phyloP scores from a whole-genome alignment of 2,113 vertebrate genomes.

The Megaptera novaeangliae region DNA sequence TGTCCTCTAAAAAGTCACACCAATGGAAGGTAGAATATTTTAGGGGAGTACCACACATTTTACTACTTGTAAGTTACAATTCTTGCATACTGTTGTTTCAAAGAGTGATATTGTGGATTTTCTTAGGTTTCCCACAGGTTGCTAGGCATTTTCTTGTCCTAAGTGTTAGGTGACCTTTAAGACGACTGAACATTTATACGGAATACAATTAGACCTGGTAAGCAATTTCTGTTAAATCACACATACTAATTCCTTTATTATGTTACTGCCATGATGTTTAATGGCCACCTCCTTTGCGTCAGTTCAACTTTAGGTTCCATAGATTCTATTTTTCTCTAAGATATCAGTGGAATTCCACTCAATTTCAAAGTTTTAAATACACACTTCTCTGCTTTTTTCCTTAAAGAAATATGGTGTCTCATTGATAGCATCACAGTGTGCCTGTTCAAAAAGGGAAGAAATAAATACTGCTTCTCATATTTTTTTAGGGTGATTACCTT shows the following conservation, averaged over 20 bases:
- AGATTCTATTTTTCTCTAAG: not conserved
- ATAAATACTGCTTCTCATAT: not conserved
- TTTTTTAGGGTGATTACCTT: not conserved
- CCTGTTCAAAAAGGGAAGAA: not conserved
- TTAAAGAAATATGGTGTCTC: not conserved
- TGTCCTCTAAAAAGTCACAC: not conserved
- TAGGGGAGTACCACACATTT: not conserved
- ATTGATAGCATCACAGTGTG: not conserved
- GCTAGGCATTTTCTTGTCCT: conserved; percentile 26
- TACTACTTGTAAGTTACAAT: not conserved
- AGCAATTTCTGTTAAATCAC: conserved; percentile 42
- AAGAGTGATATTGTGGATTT: not conserved
- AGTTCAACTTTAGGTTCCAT: not conserved
- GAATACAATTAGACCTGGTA: conserved; percentile 40
- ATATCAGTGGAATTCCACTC: not conserved
- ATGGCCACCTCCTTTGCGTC: not conserved
- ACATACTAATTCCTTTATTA: conserved; percentile 24
- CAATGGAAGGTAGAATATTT: not conserved
- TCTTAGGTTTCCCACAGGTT: conserved; percentile 11
- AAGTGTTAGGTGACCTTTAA: conserved; percentile 52
- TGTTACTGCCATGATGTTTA: not conserved
- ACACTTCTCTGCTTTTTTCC: not conserved
- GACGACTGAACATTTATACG: not conserved
- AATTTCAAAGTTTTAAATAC: not conserved
- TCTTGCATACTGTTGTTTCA: not conserved